These are phyloP conservation scores for Porphyrio hochstetteri DNA, from an alignment of 2,113 vertebrate species.

Conservation along the genomic window DNA sequence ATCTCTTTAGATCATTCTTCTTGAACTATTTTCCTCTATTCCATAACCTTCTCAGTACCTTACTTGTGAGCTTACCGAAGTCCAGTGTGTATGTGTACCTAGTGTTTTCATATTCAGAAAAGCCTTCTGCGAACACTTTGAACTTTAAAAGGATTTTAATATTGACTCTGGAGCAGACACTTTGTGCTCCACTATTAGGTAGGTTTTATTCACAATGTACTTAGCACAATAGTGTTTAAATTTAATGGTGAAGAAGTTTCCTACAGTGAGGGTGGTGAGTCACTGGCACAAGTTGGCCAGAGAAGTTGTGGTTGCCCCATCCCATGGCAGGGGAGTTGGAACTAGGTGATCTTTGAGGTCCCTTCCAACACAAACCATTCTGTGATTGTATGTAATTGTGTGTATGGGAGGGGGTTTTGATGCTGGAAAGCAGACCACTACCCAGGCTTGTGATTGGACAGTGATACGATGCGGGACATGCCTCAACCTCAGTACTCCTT, in stretches of 20 bases:
- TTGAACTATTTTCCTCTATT: not conserved
- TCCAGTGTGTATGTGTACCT: not conserved
- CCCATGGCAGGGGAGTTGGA: no score
- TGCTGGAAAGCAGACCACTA: not conserved
- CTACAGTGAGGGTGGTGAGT: no score
- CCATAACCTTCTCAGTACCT: not conserved
- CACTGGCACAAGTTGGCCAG: no score
- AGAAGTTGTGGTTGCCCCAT: no score
- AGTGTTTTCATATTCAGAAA: not conserved
- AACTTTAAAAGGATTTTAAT: not conserved
- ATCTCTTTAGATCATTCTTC: not conserved
- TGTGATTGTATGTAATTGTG: not conserved
- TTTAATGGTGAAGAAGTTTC: no score
- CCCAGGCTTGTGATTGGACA: not conserved
- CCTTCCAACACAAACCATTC: no score
- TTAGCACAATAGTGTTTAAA: not conserved
- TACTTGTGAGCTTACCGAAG: not conserved
- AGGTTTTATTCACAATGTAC: not conserved
- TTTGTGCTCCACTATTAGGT: not conserved
- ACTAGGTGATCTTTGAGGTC: no score
- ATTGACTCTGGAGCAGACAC: not conserved
- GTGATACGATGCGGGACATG: fast-evolving
- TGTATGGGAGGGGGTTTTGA: not conserved
- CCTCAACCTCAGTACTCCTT: fast-evolving
- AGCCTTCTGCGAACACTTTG: not conserved